A percentile compares a stretch with the other conserved stretches of the same genome.
Evolutionary conservation across 2,113 vertebrate species (phyloP).

Genomic region (Anhinga rufa): DNA sequence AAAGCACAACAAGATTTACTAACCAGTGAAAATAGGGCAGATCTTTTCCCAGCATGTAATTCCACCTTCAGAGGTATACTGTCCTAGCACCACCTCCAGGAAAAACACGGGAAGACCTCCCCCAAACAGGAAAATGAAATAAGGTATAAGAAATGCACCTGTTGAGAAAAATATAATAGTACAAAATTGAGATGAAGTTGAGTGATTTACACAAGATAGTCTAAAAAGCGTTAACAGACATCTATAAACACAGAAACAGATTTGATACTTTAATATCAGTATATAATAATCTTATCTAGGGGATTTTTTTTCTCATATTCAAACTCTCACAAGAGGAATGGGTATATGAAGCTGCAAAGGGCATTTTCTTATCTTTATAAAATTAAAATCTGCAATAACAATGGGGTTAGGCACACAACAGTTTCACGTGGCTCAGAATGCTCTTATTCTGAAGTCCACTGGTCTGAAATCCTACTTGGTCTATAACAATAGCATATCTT

Average conservation of each 20-base stretch:
- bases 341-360: neutral
- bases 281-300: neutral
- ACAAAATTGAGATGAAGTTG: neutral
- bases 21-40: conserved; percentile 96
- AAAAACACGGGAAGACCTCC: conserved; percentile 98
- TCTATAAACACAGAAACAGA: neutral
- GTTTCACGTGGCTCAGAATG: neutral
- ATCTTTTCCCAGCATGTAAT: conserved; percentile 99
- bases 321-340: neutral
- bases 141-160: conserved; percentile 99
- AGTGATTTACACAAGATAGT: neutral
- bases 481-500: neutral
- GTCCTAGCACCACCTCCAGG: conserved; percentile 95
- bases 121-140: conserved; percentile 97
- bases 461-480: neutral
- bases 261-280: neutral
- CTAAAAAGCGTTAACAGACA: neutral
- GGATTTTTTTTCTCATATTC: neutral
- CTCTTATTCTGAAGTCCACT: neutral
- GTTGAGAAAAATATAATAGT: conserved; percentile 17
- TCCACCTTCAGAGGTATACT: conserved; percentile 97
- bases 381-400: neutral
- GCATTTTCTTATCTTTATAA: neutral
- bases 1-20: conserved; percentile 53
- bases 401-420: neutral